Evolutionary conservation across 2,888 invertebrate genomes (phyloP), one percentile per base, ranked within the genome.

Genomic region (Endotricha flammealis): DNA sequence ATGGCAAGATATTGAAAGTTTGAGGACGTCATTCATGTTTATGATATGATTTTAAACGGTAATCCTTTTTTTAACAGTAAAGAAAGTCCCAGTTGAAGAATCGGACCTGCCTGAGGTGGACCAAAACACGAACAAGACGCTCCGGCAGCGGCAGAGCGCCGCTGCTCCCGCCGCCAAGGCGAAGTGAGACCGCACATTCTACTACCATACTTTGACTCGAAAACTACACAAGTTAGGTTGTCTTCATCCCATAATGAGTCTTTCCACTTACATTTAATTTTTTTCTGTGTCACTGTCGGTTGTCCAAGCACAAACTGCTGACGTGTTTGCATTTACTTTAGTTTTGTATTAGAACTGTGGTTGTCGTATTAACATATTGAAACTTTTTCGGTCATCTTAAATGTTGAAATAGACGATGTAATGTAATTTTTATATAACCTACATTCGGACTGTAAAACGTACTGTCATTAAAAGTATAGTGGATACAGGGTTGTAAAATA

Each of bases 61-160:
- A n/a, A n/a, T n/a, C n/a, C n/a, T n/a, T n/a, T n/a, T 38, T 64
- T 61, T 75, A 78, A 50, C 78, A 92, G 92, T 79, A 41, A 92
- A 92, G 87, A 91, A 90, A 72, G 78, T 87, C 22, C 75, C 78
- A 13, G 83, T 89, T 20, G 94, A 94, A 46, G 95, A 95, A 52
- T 96, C 95, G 34, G 96, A 97, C 64, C 86, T 97, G 48, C 96
- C 97, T 0, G 97, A 98, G 82, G 97, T 95, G 38, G 96, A 97
- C 78, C 96, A 96, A 81, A 95, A 94, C 67, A 94, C 93, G 16
- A 93, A 93, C 81, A 93, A 93, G 72, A 91, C 90, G 43, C 81
- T 92, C 48, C 88, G 91, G 56, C 89, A 88, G 55, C 89, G 92
- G 52, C 70, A 87, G 46, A 12, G 29, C 7, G 22, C 28, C 3